Conservation (phyloP, 2,888 invertebrate species). For the Scrobipalpa atriplicella region DNA sequence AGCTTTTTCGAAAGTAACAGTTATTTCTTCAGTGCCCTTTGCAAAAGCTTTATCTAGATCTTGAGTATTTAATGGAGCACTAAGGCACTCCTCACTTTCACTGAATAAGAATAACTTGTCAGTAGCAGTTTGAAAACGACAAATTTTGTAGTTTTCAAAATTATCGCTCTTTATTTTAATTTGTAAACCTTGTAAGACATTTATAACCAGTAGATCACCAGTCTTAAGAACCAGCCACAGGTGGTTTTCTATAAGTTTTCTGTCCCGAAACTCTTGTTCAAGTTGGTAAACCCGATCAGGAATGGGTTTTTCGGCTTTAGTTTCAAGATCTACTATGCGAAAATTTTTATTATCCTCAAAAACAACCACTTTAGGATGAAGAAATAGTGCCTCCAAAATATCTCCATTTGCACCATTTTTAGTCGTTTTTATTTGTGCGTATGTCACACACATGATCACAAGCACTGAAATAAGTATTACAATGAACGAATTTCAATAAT, state of each 20-base stretch:
- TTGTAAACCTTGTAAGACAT: conserved; percentile 48
- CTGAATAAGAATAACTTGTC: conserved; percentile 55
- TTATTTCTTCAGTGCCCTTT: conserved; percentile 45
- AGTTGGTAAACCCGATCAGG: conserved; percentile 42
- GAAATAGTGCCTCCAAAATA: conserved; percentile 49
- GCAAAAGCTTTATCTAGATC: conserved; percentile 50
- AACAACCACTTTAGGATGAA: conserved; percentile 61
- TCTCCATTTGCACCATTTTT: conserved; percentile 31
- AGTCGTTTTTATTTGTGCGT: conserved; percentile 39
- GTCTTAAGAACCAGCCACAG: conserved; percentile 64
- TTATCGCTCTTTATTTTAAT: conserved; percentile 47
- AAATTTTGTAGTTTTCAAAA: conserved; percentile 56
- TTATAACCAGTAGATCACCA: conserved; percentile 55
- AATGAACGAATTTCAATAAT: neutral
- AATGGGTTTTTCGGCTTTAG: conserved; percentile 38
- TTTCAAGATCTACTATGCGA: conserved; percentile 49
- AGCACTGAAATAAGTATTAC: neutral
- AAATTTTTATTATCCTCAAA: conserved; percentile 48
- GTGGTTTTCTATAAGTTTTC: conserved; percentile 50
- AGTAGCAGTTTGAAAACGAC: conserved; percentile 45
- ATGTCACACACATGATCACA: conserved; percentile 37
- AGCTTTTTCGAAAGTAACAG: conserved; percentile 51
- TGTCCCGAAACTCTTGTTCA: conserved; percentile 53
- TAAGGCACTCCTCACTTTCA: conserved; percentile 63
- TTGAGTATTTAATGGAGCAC: conserved; percentile 43